A percentile compares a stretch with the other conserved stretches of the same genome.
These are phyloP conservation scores for Artibeus jamaicensis DNA, from an alignment of 2,797 vertebrate species.

Conservation along the genomic window DNA sequence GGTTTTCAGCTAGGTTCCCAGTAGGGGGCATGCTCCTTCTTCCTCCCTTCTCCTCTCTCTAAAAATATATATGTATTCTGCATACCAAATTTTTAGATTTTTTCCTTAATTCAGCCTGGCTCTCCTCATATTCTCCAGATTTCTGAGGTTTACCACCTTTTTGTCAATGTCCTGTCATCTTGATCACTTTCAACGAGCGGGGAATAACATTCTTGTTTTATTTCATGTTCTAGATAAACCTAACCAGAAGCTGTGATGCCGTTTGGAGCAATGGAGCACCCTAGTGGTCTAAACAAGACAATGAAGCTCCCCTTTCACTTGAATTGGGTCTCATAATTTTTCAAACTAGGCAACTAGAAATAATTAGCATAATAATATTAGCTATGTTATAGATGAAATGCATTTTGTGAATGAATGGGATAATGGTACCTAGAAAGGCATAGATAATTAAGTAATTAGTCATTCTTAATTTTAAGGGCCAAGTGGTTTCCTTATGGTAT, in stretches of 20 bases:
- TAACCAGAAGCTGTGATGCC: background rate
- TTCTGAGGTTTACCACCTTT: background rate
- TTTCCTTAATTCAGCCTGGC: background rate
- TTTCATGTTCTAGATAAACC: background rate
- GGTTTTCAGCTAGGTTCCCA: too few relatives aligned
- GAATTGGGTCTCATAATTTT: background rate
- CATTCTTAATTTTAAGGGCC: background rate
- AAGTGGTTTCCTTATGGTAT: background rate
- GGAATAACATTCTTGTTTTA: background rate
- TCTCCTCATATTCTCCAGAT: background rate
- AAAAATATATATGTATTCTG: too few relatives aligned
- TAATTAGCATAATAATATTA: background rate
- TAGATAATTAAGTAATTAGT: background rate
- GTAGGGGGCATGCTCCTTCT: too few relatives aligned
- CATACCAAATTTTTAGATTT: background rate
- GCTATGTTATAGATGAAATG: background rate
- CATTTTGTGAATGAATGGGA: background rate
- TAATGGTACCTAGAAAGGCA: background rate
- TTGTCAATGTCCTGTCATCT: background rate
- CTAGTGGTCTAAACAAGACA: conserved; percentile 24
- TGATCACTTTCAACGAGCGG: background rate
- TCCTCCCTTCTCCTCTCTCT: too few relatives aligned
- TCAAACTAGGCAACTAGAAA: background rate
- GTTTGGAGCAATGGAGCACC: conserved; percentile 29
- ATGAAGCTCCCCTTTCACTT: background rate